These are phyloP conservation scores for Chloromyia formosa DNA, from an alignment of 2,888 invertebrate genomes.

Conservation along the genomic window DNA sequence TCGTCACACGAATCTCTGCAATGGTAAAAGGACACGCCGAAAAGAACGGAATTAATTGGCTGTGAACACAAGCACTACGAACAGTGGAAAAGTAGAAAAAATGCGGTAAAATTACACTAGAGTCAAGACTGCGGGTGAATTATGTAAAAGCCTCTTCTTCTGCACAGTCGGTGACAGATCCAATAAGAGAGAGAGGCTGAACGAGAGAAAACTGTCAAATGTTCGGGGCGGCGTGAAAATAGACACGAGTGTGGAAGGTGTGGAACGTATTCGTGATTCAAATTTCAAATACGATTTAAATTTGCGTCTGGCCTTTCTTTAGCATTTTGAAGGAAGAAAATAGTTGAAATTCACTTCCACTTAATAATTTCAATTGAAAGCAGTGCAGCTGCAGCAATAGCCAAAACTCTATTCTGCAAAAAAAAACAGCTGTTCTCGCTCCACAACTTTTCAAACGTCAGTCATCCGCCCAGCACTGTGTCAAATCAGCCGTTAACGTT, in stretches of 20 bases:
- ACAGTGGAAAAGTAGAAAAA: slow-evolving; percentile 21
- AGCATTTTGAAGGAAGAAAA: too few species aligned
- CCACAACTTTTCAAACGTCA: too few species aligned
- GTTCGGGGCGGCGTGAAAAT: not conserved
- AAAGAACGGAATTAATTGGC: not conserved
- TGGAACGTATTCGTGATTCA: not conserved
- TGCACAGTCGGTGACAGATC: slow-evolving; percentile 18
- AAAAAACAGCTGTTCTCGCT: too few species aligned
- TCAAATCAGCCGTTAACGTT: not conserved
- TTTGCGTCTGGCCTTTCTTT: too few species aligned
- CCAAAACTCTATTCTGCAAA: too few species aligned
- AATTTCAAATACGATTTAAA: too few species aligned
- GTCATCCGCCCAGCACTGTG: too few species aligned
- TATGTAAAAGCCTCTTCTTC: slow-evolving; percentile 43
- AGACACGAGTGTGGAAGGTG: not conserved
- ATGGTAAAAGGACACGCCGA: slow-evolving; percentile 10
- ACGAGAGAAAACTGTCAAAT: slow-evolving; percentile 26
- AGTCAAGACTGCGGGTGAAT: slow-evolving; percentile 23
- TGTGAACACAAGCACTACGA: not conserved
- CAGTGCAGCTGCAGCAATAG: too few species aligned
- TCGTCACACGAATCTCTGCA: slow-evolving; percentile 17
- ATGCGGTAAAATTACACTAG: slow-evolving; percentile 32
- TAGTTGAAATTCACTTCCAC: too few species aligned
- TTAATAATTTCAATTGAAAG: too few species aligned
- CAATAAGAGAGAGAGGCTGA: not conserved